These are phyloP conservation scores for Cairina moschata DNA, from an alignment of 2,113 vertebrate genomes.

Conservation along the genomic window DNA sequence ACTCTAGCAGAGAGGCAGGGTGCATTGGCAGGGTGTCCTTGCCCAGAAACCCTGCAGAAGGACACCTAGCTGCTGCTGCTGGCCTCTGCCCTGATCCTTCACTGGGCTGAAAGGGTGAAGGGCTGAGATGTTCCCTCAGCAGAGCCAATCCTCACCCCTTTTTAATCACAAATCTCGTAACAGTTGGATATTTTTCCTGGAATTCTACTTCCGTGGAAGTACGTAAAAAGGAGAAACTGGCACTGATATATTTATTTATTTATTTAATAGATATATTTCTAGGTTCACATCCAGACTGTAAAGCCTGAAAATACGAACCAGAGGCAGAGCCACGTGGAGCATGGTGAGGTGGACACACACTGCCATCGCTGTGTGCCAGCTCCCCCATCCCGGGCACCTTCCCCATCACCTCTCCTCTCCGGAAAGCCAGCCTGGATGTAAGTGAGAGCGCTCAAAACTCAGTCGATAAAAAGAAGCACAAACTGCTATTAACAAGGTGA, in stretches of 20 bases:
- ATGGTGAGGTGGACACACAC: rapidly evolving
- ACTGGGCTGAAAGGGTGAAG: not conserved
- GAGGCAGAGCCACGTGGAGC: not conserved
- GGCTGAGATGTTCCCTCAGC: not conserved
- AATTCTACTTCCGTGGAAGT: not conserved
- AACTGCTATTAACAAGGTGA: not conserved
- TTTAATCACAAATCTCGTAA: not conserved
- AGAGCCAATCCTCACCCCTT: not conserved
- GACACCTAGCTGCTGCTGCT: rapidly evolving
- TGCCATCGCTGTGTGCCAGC: not conserved
- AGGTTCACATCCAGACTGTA: not conserved
- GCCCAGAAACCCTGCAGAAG: not conserved
- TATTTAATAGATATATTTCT: not conserved
- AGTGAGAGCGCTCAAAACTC: not conserved
- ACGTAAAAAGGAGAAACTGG: not conserved
- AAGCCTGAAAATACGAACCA: not conserved
- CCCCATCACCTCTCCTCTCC: not conserved
- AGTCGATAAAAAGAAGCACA: not conserved
- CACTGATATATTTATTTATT: not conserved
- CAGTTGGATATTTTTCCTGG: not conserved
- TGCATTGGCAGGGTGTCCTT: not conserved
- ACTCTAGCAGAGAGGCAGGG: not conserved
- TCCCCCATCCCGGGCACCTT: not conserved
- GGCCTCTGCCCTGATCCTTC: rapidly evolving
- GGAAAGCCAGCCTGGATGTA: not conserved